A percentile compares a stretch with the other conserved stretches of the same genome.
Conservation (phyloP, 2,797 vertebrate species). For the Heterohyrax brucei region DNA sequence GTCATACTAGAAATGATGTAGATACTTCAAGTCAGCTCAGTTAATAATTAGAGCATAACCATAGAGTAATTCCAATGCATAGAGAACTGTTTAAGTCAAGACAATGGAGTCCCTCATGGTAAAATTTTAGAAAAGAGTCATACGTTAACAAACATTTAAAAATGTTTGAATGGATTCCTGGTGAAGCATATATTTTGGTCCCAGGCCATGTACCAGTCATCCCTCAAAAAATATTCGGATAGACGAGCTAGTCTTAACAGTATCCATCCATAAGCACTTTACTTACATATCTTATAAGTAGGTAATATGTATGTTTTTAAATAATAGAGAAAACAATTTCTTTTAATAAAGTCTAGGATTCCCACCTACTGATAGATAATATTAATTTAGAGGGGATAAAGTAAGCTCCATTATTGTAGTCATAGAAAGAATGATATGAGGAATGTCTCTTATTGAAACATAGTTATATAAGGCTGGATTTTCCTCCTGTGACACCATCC, state of each 20-base stretch:
- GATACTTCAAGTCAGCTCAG: not conserved
- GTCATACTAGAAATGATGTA: not conserved
- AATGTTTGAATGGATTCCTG: not conserved
- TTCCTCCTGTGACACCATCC: not conserved
- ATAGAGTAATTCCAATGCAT: not conserved
- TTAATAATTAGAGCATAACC: not conserved
- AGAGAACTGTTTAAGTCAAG: slow-evolving; percentile 7
- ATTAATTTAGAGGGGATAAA: not conserved
- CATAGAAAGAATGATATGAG: not conserved
- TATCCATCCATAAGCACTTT: not conserved
- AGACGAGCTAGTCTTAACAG: not conserved
- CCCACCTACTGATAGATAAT: not conserved
- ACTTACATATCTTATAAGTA: not conserved
- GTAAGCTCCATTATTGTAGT: not conserved
- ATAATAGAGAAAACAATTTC: slow-evolving; percentile 32
- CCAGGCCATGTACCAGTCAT: not conserved
- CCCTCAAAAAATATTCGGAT: not conserved
- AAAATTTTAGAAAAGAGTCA: slow-evolving; percentile 19
- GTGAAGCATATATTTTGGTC: not conserved
- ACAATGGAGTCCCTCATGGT: not conserved
- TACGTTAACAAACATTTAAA: not conserved
- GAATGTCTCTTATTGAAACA: not conserved
- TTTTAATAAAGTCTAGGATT: not conserved
- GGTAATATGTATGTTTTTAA: not conserved
- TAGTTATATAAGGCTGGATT: not conserved